Conservation (phyloP, 2,797 vertebrate genomes). For the Odontamblyopus rebecca region DNA sequence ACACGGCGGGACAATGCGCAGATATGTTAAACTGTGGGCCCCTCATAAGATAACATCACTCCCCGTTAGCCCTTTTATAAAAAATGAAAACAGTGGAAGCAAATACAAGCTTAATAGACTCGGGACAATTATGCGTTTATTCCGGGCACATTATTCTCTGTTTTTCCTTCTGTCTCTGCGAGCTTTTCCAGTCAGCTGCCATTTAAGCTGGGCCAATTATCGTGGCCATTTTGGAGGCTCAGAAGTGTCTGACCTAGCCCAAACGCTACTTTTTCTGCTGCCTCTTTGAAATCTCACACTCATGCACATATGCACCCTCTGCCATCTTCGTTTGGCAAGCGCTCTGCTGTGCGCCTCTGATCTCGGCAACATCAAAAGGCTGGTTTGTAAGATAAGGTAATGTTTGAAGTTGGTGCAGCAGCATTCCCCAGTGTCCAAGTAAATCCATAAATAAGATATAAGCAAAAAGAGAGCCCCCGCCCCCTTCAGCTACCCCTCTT, state of each 20-base stretch:
- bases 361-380: constrained; percentile 92
- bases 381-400: constrained; percentile 96
- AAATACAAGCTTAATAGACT: constrained; percentile 37
- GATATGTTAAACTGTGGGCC: constrained; percentile 62
- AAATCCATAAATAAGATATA: constrained; percentile 93
- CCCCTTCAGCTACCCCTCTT: constrained; percentile 36
- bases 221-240: constrained; percentile 83
- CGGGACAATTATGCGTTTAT: constrained; percentile 65
- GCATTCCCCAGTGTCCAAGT: constrained; percentile 88
- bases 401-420: constrained; percentile 91
- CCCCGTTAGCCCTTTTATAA: constrained; percentile 37
- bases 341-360: constrained; percentile 86
- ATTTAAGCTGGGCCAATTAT: constrained; percentile 90
- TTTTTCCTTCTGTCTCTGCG: constrained; percentile 58
- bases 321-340: constrained; percentile 87
- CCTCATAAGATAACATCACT: constrained; percentile 57
- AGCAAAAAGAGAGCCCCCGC: constrained; percentile 73
- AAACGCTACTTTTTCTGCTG: constrained; percentile 83
- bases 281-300: constrained; percentile 88
- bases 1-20: constrained; percentile 55
- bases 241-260: constrained; percentile 87
- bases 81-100: constrained; percentile 35
- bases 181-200: constrained; percentile 82
- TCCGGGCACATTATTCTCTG: constrained; percentile 54
- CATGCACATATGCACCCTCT: constrained; percentile 77